phyloP scores from a whole-genome alignment of 2,888 invertebrate genomes.

The Troides oblongomaculatus region DNA sequence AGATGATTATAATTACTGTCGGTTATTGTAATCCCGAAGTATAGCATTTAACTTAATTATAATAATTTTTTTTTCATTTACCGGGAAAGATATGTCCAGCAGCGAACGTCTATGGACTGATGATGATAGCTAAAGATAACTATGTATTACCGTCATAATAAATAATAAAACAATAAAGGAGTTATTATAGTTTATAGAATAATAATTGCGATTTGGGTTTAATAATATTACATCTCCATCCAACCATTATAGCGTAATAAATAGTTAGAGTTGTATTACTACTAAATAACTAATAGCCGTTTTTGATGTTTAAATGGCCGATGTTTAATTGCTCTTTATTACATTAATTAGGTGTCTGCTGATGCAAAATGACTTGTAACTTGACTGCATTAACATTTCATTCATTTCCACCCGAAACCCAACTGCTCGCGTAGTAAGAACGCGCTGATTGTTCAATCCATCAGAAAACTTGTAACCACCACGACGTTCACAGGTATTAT shows the following conservation, averaged over 20 bases:
- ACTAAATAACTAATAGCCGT: neutral
- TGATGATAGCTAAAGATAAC: too few species aligned
- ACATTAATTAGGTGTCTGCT: constrained; percentile 5
- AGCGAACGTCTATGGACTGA: too few species aligned
- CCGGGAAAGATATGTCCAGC: too few species aligned
- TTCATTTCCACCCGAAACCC: constrained; percentile 6
- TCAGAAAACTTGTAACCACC: constrained; percentile 21
- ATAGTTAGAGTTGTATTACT: neutral
- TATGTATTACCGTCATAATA: too few species aligned
- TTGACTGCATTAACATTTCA: constrained; percentile 5
- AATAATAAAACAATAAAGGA: too few species aligned
- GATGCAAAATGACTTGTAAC: constrained; percentile 15
- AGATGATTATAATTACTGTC: too few species aligned
- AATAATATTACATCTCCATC: neutral
- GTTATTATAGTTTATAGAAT: too few species aligned
- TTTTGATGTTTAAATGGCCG: neutral
- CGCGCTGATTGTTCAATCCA: constrained; percentile 17
- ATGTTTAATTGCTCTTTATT: constrained; percentile 6
- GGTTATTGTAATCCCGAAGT: too few species aligned
- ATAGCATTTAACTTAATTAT: too few species aligned
- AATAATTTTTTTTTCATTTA: too few species aligned
- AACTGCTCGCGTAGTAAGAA: constrained; percentile 8
- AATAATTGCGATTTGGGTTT: too few species aligned
- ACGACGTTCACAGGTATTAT: constrained; percentile 25
- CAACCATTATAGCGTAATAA: neutral